These are phyloP conservation scores for Troides helena DNA, from an alignment of 2,888 invertebrate species.

Conservation along the genomic window DNA sequence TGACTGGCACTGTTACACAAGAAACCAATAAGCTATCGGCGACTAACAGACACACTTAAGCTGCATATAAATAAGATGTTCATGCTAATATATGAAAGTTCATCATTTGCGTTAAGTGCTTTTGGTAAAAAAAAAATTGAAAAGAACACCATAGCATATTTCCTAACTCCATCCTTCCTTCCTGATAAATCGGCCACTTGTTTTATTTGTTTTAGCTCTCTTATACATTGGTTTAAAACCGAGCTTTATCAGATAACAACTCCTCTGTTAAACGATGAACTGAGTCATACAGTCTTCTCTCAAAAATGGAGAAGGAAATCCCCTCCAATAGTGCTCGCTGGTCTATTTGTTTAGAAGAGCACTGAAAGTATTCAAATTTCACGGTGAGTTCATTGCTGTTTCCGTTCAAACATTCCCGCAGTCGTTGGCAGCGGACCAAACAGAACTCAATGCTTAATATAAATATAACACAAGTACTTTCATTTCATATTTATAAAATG, in stretches of 20 bases:
- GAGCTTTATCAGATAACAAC: neutral
- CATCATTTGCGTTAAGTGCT: too few species aligned
- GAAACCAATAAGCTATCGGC: too few species aligned
- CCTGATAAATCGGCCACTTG: too few species aligned
- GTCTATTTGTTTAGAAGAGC: constrained; percentile 13
- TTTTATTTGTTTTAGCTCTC: too few species aligned
- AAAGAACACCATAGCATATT: too few species aligned
- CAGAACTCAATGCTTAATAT: constrained; percentile 24
- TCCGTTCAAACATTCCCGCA: constrained; percentile 23
- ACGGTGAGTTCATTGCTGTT: constrained; percentile 24
- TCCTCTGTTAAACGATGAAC: neutral
- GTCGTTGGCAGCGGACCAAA: constrained; percentile 26
- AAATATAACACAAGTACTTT: constrained; percentile 13
- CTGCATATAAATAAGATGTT: too few species aligned
- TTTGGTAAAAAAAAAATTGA: too few species aligned
- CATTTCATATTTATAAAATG: constrained; percentile 16
- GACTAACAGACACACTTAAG: too few species aligned
- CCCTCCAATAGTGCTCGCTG: constrained; percentile 10
- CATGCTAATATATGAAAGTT: too few species aligned
- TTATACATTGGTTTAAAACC: neutral
- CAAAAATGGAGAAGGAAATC: neutral
- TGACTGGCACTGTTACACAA: too few species aligned
- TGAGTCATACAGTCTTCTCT: neutral
- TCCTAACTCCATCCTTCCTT: too few species aligned
- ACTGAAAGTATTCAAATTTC: constrained; percentile 21